Evolutionary conservation across 2,113 vertebrate species (phyloP).

Genomic region (Accipiter virgatus): DNA sequence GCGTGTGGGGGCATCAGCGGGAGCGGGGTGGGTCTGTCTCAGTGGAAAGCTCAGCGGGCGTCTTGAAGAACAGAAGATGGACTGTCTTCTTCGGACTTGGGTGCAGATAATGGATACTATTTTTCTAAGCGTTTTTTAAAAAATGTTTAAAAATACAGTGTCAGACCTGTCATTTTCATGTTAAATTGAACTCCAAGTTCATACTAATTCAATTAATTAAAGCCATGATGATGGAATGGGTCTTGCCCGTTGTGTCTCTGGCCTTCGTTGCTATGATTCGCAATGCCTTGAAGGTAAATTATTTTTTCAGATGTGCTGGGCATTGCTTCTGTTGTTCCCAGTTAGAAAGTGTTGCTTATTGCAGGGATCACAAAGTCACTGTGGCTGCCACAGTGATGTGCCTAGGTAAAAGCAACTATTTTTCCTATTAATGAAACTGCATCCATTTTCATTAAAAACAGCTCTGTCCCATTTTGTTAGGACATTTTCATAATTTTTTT

Average conservation of each 20-base stretch:
- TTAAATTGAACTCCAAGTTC: background rate
- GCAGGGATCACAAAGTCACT: background rate
- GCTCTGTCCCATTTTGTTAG: background rate
- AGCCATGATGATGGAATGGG: background rate
- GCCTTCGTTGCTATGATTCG: background rate
- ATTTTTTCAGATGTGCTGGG: background rate
- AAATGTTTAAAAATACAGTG: background rate
- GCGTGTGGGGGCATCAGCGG: rapidly evolving
- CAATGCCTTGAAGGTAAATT: background rate
- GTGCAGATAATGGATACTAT: background rate
- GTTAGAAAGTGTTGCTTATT: background rate
- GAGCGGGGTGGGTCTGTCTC: background rate
- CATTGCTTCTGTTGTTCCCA: background rate
- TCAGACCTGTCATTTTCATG: background rate
- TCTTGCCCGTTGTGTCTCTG: background rate
- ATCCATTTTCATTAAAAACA: conserved; percentile 5
- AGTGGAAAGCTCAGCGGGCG: background rate
- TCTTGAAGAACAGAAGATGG: background rate
- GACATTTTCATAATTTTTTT: background rate
- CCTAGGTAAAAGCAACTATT: background rate
- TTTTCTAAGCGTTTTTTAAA: background rate
- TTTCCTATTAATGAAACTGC: background rate
- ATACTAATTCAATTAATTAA: conserved; percentile 10
- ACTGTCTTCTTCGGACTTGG: background rate
- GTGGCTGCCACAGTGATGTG: background rate